Base-by-base conservation (phyloP, 2,113 vertebrate species). In the Amphiprion percula region DNA sequence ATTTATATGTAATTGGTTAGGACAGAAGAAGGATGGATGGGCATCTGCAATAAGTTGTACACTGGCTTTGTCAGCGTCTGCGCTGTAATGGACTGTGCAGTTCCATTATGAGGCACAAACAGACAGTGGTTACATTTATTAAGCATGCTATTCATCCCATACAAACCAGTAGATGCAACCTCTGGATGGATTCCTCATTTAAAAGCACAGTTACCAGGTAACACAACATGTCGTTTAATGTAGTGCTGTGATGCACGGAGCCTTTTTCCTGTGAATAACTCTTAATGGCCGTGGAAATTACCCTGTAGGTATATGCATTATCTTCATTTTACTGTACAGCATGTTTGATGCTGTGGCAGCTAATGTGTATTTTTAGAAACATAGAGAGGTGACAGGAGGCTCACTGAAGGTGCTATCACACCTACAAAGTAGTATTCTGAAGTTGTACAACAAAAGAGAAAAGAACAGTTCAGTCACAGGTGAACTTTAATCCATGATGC, bases 11-110 rank as follows among this genome's bases (percentile, higher is more conserved):
- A 91, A 94, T 92, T 90, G 78, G 74, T 85, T 63, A 24, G 65
- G 93, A 93, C 92, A 91, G 87, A 80, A 64, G 68, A 88, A 59
- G 75, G 82, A 90, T 87, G 88, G 87, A 81, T 84, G 76, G 55
- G 63, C 80, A 86, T 87, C 63, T 75, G 60, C 68, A 89, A 74
- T 80, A 80, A 9, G 59, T 71, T 62, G 68, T 82, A 21, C 26
- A 21, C 44, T 47, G 37, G 67, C 74, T 74, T 77, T 77, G 53
- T 70, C 70, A 46, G 50, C 54, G 70, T 65, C 63, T 52, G n/a
- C 17, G 39, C 68, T 49, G 76, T 87, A 86, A 91, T 87, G 80
- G 76, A 82, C 58, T 61, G 26, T 54, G 76, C 70, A 73, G 74
- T 87, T 74, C 60, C 67, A 87, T 84, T 90, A 84, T 50, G 80